Base-by-base conservation (phyloP, 2,888 invertebrate genomes). In the Lamproptera curius region DNA sequence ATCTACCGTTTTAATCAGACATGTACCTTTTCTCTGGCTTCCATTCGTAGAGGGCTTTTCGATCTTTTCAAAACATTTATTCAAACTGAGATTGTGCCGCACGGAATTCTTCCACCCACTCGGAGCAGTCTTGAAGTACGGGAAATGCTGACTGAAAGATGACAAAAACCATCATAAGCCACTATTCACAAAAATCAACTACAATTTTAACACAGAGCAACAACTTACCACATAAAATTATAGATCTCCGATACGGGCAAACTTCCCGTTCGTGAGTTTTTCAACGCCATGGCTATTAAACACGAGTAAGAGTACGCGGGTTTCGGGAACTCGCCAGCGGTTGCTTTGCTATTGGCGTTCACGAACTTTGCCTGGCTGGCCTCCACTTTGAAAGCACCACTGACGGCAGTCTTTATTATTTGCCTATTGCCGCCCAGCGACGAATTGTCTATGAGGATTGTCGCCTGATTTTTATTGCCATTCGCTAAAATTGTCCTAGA, bases 101-200 rank as follows among this genome's bases (percentile, higher is more conserved):
- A 99, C 98, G 2, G 98, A 98, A 76, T 99, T 99, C 85, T 99
- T 99, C 99, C 99, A 99, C 11, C 98, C 98, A 72, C 95, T 96
- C 15, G 98, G 98, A 8, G 99, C 99, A 1, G 97, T 98, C 86
- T 97, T 97, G 78, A 99, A 99, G 78, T 98, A 99, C 0, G 99
- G 99, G 74, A 99, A 99, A 77, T 99, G 97, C 80, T 97, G 96
- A 76, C 96, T 96, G 89, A 53, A 92, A 91, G 48, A 53, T 43
- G 55, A 62, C 20, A 16, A 31, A 10, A 31, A 31, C 2, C 4
- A 2, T 31, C 13, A 31, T 31, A 11, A 11, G 13, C 28, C 31
- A n/a, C 6, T 20, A 20, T 5, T 20, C 41, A 33, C 41, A 2
- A 33, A 2, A 20, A 33, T 17, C 13, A 13, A 42, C 17, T 11